Evolutionary conservation across 2,888 invertebrate species (phyloP), one percentile per base, ranked within the genome.

Genomic region (Scelioninae gen. 2): DNA sequence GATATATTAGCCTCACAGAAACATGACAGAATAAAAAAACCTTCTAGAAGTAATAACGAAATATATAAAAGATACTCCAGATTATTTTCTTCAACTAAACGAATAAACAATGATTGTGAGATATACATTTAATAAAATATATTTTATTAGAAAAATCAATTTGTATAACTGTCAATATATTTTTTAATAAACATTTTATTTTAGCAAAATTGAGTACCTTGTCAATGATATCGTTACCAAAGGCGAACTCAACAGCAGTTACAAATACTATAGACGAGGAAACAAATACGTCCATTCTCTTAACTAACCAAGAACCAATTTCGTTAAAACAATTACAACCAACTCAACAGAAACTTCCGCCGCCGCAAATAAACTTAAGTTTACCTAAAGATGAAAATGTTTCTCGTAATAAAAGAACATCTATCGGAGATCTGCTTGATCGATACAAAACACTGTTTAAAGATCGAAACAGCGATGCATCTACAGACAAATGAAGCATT

Each of bases 361-460:
- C 31, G 13, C 11, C 10, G n/a, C 15, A 28, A 55, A 55, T 25
- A 7, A 15, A 3, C n/a, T 39, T 11, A 13, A 41, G 41, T n/a
- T 11, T 10, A 31, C 13, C 43, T 31, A n/a, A 28, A 15, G 58
- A 35, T 3, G 1, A 7, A n/a, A 18, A 18, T 15, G 19, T 13
- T 15, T 13, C 11, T 16, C 15, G 19, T n/a, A 13, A 22, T 9
- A 46, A 84, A 58, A 74, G 78, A 48, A 16, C 37, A 7, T 85
- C 85, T 0, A 84, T 85, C 19, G 79, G 82, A 15, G 85, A 85
- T 77, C 79, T 85, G 46, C 80, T 85, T 0, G 82, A 84, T 52
- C 82, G 84, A 28, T 85, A 83, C 53, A 84, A 78, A 69, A 15
- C 35, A 2, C 3, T 58, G 1, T 7, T 46, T 0, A 58, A 46